Evolutionary conservation across 2,888 invertebrate species (phyloP), one percentile per base, ranked within the genome.

Genomic region (Hydriomena furcata): DNA sequence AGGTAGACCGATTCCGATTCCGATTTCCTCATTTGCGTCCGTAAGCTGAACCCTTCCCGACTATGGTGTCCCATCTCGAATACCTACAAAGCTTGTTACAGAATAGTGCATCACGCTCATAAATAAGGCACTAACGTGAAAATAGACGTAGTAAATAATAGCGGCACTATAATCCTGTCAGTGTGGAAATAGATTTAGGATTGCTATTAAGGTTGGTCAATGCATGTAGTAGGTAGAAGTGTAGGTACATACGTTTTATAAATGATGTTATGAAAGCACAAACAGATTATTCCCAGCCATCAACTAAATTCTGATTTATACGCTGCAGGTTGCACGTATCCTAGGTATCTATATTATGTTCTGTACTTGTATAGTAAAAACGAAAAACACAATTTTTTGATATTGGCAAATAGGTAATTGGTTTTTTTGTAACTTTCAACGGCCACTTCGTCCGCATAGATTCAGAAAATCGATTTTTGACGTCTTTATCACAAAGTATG

Each of bases 141-240:
- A 56, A 58, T 58, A 55, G 52, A 50, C 38, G 53, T 40, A 44
- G 40, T 58, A 55, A 61, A 61, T 55, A 58, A 54, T 52, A 55
- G 38, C 52, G 31, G 37, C 42, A 31, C 49, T 52, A 56, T 50
- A 57, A 52, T 35, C 49, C 52, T 52, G 59, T 57, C 59, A 52
- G 32, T 47, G 47, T 28, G 40, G 45, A 44, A 57, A 55, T 55
- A 44, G 43, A 52, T 52, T 47, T 40, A 44, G 40, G 30, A 36
- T 36, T 41, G 51, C 30, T 51, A 45, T 41, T 41, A 40, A 7
- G 40, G 38, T 34, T 31, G 27, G 10, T 36, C 30, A 46, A 10
- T 31, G 24, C 25, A 28, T 24, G 34, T 30, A 30, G 32, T 38
- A 27, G 20, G 8, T 40, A 27, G 32, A 31, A 40, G 27, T n/a